Base-by-base conservation (phyloP, 2,888 invertebrate species). In the Luperina nickerlii region DNA sequence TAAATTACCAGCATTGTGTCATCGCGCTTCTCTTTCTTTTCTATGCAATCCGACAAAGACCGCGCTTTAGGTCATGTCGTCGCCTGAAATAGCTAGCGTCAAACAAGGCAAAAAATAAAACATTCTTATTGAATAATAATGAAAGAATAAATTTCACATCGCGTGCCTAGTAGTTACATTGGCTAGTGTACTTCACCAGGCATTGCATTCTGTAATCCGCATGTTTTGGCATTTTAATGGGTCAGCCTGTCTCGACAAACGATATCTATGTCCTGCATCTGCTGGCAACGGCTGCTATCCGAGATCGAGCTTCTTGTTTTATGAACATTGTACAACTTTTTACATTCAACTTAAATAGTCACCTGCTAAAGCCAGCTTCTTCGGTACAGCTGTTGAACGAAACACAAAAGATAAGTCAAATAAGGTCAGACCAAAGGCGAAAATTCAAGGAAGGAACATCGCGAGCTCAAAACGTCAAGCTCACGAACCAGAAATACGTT, bases 151-250 rank as follows among this genome's bases (percentile, higher is more conserved):
- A 87, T 78, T 74, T 67, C 48, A 76, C 78, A 81, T 79, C 71
- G 79, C 79, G 71, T 75, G 78, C 54, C 69, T 42, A 60, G 48
- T 86, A 78, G 73, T 80, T 76, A 77, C 74, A 83, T 67, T 60
- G 76, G 77, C 42, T 68, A 70, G 62, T 78, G 63, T 75, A 74
- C 60, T 62, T 73, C 27, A 83, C 54, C 65, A 68, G 38, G 66
- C 78, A 67, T 69, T 79, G 71, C 82, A 85, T 85, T 87, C 79
- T 78, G 79, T 71, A 84, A 72, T 71, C 65, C 73, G 78, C 57
- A 75, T 62, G 79, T 79, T 88, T 88, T 73, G 78, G 74, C 57
- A 76, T 84, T 76, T 79, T 85, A 79, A 88, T 89, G 79, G 76
- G 78, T 80, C 83, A 82, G 78, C 66, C 71, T 65, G 79, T 70